Evolutionary conservation across 2,113 vertebrate genomes (phyloP).

Genomic region (Stegostoma tigrinum): DNA sequence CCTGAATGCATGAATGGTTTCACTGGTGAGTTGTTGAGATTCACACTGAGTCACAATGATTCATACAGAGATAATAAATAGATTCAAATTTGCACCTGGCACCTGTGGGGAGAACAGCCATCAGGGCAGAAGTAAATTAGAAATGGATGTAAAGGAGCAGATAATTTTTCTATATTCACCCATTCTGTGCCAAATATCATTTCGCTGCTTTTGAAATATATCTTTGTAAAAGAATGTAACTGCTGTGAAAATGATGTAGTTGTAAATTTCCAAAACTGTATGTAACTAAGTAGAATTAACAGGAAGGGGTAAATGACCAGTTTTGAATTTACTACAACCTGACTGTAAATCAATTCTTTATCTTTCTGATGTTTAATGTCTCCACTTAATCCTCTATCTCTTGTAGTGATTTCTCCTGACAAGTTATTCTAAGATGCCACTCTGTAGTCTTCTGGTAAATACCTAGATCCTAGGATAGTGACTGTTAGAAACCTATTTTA

Average conservation of each 20-base stretch:
- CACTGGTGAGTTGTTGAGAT: conserved; percentile 19
- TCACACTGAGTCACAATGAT: conserved; percentile 29
- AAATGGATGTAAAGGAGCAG: neutral
- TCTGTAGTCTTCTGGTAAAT: neutral
- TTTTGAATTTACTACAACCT: neutral
- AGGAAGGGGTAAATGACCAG: neutral
- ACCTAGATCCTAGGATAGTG: neutral
- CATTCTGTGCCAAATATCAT: neutral
- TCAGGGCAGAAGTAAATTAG: conserved; percentile 10
- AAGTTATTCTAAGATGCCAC: neutral
- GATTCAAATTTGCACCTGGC: conserved; percentile 34
- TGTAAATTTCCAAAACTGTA: neutral
- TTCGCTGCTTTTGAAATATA: neutral
- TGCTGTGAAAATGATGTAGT: neutral
- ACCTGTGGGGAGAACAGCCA: neutral
- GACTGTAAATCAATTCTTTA: neutral
- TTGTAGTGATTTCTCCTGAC: conserved; percentile 7
- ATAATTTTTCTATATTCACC: neutral
- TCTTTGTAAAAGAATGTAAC: neutral
- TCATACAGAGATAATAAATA: conserved; percentile 28
- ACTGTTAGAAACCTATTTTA: neutral
- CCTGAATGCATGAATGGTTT: conserved; percentile 1
- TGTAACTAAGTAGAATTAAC: neutral
- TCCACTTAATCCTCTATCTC: neutral
- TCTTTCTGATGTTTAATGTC: neutral